Conservation (phyloP, 2,113 vertebrate genomes). For the Strix uralensis region DNA sequence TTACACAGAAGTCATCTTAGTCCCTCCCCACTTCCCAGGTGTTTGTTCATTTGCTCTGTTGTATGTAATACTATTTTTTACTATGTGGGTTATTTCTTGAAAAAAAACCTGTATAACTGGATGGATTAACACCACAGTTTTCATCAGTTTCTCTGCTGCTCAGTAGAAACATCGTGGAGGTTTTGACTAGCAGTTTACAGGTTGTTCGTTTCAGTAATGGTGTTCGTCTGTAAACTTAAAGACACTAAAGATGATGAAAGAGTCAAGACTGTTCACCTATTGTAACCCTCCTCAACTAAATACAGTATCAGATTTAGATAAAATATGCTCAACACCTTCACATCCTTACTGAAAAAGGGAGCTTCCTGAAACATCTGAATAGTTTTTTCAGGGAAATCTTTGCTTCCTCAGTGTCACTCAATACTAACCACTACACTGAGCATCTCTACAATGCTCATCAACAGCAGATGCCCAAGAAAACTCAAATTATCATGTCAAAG, state of each 20-base stretch:
- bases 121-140: neutral
- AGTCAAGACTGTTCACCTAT: neutral
- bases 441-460: accelerated
- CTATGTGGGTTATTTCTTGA: neutral
- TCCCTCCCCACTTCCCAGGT: neutral
- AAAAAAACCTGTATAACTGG: neutral
- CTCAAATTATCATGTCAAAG: neutral
- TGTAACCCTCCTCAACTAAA: neutral
- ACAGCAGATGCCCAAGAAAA: neutral
- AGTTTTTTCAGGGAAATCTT: neutral
- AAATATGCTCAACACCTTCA: neutral
- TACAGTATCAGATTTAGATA: neutral
- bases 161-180: neutral
- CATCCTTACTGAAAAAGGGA: neutral
- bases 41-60: neutral
- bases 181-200: neutral
- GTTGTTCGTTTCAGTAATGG: accelerated
- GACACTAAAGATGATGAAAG: neutral
- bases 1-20: neutral
- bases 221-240: neutral
- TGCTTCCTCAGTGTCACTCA: neutral
- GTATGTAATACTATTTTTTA: neutral
- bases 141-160: neutral
- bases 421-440: neutral
- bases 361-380: neutral